Conservation (phyloP, 1,140 invertebrate species). For the Bombus confusus region DNA sequence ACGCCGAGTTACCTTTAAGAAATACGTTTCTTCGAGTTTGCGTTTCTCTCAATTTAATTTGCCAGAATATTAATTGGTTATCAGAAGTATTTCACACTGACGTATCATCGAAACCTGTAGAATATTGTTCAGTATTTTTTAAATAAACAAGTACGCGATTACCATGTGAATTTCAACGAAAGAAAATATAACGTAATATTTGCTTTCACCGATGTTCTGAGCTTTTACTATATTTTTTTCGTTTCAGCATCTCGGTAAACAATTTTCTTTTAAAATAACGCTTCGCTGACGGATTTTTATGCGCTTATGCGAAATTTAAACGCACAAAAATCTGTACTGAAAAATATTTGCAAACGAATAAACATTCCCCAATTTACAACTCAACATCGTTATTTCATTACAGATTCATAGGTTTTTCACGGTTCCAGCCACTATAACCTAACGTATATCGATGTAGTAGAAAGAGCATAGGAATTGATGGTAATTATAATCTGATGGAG, state of each 20-base stretch:
- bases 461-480: background rate
- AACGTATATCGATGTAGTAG: background rate
- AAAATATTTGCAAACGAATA: no score
- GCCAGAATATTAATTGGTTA: background rate
- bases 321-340: background rate
- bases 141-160: background rate
- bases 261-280: background rate
- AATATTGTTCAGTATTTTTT: no score
- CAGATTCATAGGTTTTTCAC: background rate
- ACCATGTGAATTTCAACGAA: no score
- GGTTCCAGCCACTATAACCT: background rate
- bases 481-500: background rate
- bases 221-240: no score
- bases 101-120: no score
- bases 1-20: background rate
- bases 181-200: no score
- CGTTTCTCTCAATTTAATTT: background rate
- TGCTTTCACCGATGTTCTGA: no score
- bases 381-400: rapidly evolving
- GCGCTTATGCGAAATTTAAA: no score
- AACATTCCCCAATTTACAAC: no score
- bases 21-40: background rate
- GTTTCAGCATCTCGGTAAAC: no score
- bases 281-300: no score
- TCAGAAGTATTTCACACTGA: background rate